These are phyloP conservation scores for Dicyrtoma fusca DNA, from an alignment of 2,888 invertebrate species.

Conservation along the genomic window DNA sequence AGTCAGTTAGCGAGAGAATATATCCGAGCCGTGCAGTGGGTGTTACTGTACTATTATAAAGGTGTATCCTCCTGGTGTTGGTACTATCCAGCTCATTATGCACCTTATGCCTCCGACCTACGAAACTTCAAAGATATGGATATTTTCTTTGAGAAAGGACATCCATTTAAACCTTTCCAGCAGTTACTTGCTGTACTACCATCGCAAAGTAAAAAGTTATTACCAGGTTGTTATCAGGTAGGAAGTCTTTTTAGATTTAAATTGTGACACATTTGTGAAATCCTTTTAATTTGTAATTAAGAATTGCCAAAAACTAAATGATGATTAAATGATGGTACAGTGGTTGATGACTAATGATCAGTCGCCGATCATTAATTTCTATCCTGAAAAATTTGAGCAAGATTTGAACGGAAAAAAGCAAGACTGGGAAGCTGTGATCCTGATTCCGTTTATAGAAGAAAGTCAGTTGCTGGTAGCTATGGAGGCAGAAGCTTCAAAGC, in stretches of 20 bases:
- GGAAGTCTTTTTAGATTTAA: slow-evolving; percentile 8
- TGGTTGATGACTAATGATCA: slow-evolving; percentile 73
- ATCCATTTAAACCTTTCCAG: slow-evolving; percentile 90
- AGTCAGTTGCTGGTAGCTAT: slow-evolving; percentile 74
- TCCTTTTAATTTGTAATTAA: not conserved
- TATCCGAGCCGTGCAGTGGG: slow-evolving; percentile 94
- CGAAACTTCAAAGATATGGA: slow-evolving; percentile 74
- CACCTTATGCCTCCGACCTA: slow-evolving; percentile 94
- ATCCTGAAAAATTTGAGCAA: slow-evolving; percentile 86
- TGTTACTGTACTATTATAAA: slow-evolving; percentile 92
- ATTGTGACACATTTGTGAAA: too few species aligned
- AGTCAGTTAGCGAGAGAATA: slow-evolving; percentile 84
- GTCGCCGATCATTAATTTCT: slow-evolving; percentile 86
- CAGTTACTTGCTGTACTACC: slow-evolving; percentile 87
- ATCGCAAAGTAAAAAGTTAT: slow-evolving; percentile 71
- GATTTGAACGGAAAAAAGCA: slow-evolving; percentile 95
- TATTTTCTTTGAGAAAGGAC: slow-evolving; percentile 80
- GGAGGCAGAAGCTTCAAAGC: slow-evolving; percentile 67
- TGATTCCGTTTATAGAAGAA: slow-evolving; percentile 92
- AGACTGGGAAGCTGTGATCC: slow-evolving; percentile 94
- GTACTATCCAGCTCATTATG: slow-evolving; percentile 97
- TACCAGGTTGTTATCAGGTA: slow-evolving; percentile 77
- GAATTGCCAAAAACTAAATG: not conserved
- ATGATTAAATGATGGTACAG: slow-evolving; percentile 42
- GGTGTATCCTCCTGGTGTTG: slow-evolving; percentile 98